Percentiles rank a stretch among this genome's conserved stretches.
Conservation (phyloP, 2,113 vertebrate species). For the Myodes glareolus region DNA sequence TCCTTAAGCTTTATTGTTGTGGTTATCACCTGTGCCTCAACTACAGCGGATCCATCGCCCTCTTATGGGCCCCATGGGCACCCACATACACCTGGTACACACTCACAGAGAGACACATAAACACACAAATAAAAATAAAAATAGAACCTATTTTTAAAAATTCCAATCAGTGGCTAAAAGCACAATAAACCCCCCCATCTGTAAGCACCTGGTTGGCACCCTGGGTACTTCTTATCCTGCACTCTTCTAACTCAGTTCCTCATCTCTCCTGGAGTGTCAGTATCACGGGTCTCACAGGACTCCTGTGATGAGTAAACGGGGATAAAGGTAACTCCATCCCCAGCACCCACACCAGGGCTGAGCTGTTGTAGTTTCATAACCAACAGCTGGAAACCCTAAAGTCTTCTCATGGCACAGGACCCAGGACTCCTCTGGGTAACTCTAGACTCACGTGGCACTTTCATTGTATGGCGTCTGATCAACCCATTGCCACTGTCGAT, state of each 20-base stretch:
- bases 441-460: slow-evolving; percentile 14
- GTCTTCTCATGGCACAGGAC: not conserved
- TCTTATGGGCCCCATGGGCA: too few relatives aligned
- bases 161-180: not conserved
- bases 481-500: slow-evolving; percentile 3
- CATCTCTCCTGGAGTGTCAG: not conserved
- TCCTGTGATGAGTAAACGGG: not conserved
- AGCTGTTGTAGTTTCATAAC: not conserved
- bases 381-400: not conserved
- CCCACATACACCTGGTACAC: not conserved
- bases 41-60: not conserved
- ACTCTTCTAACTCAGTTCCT: not conserved
- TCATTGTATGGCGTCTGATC: not conserved
- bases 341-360: not conserved
- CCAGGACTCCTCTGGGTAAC: not conserved
- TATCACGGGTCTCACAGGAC: not conserved
- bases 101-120: not conserved
- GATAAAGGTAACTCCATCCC: not conserved
- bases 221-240: not conserved
- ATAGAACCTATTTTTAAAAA: too few relatives aligned
- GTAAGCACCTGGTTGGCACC: not conserved
- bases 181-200: not conserved
- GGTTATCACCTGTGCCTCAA: not conserved
- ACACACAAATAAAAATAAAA: not conserved
- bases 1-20: not conserved